Evolutionary conservation across 2,888 invertebrate species (phyloP).

Genomic region (Zeuzera pyrina): DNA sequence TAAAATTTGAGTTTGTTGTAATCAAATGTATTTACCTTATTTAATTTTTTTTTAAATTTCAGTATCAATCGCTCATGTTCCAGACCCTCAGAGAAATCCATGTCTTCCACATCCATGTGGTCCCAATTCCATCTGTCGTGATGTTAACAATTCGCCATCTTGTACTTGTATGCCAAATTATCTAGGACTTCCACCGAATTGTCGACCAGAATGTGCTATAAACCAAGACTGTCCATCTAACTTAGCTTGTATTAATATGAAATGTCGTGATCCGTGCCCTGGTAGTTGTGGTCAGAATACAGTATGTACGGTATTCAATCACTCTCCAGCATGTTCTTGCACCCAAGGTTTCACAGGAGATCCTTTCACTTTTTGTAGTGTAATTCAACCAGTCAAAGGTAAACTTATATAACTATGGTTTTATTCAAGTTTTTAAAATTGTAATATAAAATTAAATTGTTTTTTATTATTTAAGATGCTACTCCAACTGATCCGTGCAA

Average conservation of each 20-base stretch:
- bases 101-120: slow-evolving; percentile 82
- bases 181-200: slow-evolving; percentile 81
- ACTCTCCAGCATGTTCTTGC: slow-evolving; percentile 80
- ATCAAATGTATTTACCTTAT: background rate
- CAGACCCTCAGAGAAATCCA: slow-evolving; percentile 69
- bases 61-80: slow-evolving; percentile 15
- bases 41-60: background rate
- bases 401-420: slow-evolving; percentile 6
- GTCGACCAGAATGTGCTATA: slow-evolving; percentile 81
- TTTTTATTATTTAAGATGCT: slow-evolving; percentile 42
- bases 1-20: background rate
- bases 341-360: slow-evolving; percentile 82
- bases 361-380: slow-evolving; percentile 78
- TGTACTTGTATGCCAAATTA: slow-evolving; percentile 78
- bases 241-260: slow-evolving; percentile 81
- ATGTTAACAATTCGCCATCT: slow-evolving; percentile 73
- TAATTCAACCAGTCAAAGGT: slow-evolving; percentile 61
- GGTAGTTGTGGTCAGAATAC: slow-evolving; percentile 80
- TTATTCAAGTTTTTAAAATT: background rate
- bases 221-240: slow-evolving; percentile 81
- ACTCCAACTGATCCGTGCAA: slow-evolving; percentile 75
- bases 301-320: slow-evolving; percentile 77
- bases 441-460: slow-evolving; percentile 24
- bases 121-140: slow-evolving; percentile 75
- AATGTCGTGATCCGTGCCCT: slow-evolving; percentile 81